These are phyloP conservation scores for Nesogale talazaci DNA, from an alignment of 2,113 vertebrate genomes.

Conservation along the genomic window DNA sequence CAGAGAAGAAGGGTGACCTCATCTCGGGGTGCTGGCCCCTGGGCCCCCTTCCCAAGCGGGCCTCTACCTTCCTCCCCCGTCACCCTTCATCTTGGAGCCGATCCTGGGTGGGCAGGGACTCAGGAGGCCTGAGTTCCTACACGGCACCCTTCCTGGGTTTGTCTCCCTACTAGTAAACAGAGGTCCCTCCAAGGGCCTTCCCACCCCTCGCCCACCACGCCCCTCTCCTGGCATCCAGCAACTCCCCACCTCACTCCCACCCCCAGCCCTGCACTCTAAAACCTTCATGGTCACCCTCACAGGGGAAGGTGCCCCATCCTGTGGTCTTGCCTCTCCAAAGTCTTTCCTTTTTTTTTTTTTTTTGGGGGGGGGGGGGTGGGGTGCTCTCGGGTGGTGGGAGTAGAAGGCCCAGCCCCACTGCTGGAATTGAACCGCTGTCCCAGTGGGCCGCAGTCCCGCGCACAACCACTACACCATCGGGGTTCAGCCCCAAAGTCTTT, in stretches of 20 bases:
- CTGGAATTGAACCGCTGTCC: too few species aligned
- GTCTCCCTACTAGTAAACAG: neutral
- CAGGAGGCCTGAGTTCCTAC: neutral
- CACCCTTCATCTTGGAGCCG: neutral
- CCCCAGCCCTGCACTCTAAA: neutral
- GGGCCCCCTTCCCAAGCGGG: neutral
- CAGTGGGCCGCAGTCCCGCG: too few species aligned
- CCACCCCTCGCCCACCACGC: neutral
- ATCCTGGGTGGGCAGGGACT: neutral
- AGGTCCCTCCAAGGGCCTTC: neutral
- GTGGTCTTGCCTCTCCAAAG: too few species aligned
- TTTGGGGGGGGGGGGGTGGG: too few species aligned
- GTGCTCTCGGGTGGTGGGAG: too few species aligned
- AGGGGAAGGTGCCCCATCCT: too few species aligned
- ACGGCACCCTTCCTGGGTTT: neutral
- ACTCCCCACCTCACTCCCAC: too few species aligned
- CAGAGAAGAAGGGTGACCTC: conserved; percentile 42
- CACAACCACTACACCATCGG: too few species aligned
- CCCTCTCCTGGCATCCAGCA: neutral
- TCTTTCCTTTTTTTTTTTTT: too few species aligned
- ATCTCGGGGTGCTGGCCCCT: neutral
- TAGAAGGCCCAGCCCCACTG: too few species aligned
- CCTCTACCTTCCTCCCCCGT: neutral
- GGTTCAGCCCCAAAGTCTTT: too few species aligned
- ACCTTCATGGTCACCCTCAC: neutral